Conservation (phyloP, 2,797 vertebrate genomes). For the Distichodus sexfasciatus region DNA sequence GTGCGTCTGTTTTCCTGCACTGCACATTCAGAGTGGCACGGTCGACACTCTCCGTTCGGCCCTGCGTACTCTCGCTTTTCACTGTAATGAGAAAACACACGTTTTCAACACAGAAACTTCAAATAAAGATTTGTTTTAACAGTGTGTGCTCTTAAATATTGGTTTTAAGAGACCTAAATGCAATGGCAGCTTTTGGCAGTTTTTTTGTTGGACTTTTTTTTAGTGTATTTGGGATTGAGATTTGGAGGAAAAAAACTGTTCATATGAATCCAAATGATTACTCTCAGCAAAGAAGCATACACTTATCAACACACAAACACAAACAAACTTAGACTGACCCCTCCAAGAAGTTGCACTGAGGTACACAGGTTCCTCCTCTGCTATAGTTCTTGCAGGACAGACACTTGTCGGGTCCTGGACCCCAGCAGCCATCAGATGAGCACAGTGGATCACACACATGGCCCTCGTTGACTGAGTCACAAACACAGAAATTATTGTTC, state of each 20-base stretch:
- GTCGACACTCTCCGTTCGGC: conserved; percentile 74
- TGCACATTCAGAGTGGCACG: conserved; percentile 85
- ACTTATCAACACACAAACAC: conserved; percentile 9
- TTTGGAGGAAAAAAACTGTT: too few species aligned
- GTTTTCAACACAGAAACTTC: too few species aligned
- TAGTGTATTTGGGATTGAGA: too few species aligned
- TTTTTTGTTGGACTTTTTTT: too few species aligned
- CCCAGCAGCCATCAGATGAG: conserved; percentile 89
- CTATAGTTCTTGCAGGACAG: conserved; percentile 84
- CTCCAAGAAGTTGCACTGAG: conserved; percentile 80
- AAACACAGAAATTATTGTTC: conserved; percentile 6
- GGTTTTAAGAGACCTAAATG: too few species aligned
- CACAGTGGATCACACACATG: conserved; percentile 85
- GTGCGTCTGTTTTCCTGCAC: conserved; percentile 76
- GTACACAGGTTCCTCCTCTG: conserved; percentile 81
- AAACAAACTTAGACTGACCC: conserved; percentile 71
- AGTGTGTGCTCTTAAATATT: too few species aligned
- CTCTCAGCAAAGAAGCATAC: neutral
- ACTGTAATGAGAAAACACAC: conserved; percentile 60
- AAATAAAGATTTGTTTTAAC: too few species aligned
- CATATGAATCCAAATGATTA: neutral
- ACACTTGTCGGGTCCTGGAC: conserved; percentile 84
- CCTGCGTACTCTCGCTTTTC: conserved; percentile 80
- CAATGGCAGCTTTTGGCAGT: too few species aligned
- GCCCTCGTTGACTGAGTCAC: conserved; percentile 69